A percentile compares a stretch with the other conserved stretches of the same genome.
Evolutionary conservation across 2,113 vertebrate species (phyloP).

Genomic region (Erythrolamprus reginae): DNA sequence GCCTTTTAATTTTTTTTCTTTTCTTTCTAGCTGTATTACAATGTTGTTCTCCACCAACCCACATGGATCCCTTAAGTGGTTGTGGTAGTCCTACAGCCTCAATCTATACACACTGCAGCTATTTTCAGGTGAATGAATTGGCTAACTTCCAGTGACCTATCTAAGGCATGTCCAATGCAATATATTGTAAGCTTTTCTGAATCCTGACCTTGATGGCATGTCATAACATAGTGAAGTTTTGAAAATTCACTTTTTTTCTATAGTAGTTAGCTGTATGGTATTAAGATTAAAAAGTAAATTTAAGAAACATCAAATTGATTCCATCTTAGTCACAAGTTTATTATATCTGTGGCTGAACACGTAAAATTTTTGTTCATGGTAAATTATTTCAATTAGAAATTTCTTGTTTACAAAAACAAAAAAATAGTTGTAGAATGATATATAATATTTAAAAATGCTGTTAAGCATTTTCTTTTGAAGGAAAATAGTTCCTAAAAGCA

Average conservation of each 20-base stretch:
- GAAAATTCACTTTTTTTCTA: background rate
- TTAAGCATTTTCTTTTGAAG: background rate
- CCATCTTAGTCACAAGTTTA: background rate
- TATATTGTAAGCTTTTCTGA: background rate
- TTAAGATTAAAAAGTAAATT: background rate
- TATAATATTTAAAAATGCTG: background rate
- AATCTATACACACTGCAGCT: slow-evolving; percentile 53
- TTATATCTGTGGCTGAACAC: background rate
- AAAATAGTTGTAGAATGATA: background rate
- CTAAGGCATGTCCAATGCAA: background rate
- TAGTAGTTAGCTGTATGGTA: background rate
- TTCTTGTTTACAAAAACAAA: background rate
- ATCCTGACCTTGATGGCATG: background rate
- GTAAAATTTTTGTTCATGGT: background rate
- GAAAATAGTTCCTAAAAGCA: background rate
- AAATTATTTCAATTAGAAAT: background rate
- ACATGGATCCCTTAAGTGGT: slow-evolving; percentile 47
- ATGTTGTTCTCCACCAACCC: slow-evolving; percentile 51
- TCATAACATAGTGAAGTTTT: background rate
- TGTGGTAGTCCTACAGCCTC: slow-evolving; percentile 53
- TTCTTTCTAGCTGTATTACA: slow-evolving; percentile 58
- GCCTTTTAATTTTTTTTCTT: background rate
- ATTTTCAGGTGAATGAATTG: slow-evolving; percentile 66
- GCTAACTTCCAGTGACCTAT: background rate
- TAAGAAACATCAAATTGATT: background rate